phyloP scores from a whole-genome alignment of 2,113 vertebrate genomes.

The Donacobius atricapilla region DNA sequence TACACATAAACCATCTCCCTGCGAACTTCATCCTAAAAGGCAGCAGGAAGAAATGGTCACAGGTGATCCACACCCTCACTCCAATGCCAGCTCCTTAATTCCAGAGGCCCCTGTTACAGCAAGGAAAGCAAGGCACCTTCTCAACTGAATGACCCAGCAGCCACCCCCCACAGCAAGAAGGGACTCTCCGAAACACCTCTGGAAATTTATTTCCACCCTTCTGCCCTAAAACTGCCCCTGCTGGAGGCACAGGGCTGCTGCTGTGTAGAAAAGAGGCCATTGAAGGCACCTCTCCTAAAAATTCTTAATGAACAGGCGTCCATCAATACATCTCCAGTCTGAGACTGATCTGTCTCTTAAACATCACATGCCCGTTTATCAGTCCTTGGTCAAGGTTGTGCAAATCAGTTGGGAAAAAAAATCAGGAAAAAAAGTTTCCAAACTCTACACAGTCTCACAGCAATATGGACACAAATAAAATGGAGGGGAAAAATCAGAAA shows the following conservation, averaged over 20 bases:
- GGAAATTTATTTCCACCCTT: not conserved
- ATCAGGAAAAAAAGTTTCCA: fast-evolving
- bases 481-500: not conserved
- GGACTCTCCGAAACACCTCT: not conserved
- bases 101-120: not conserved
- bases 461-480: not conserved
- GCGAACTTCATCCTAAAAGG: constrained; percentile 73
- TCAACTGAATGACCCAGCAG: not conserved
- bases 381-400: not conserved
- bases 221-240: not conserved
- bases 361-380: not conserved
- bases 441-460: not conserved
- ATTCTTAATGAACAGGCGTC: not conserved
- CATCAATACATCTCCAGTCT: not conserved
- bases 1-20: constrained; percentile 82
- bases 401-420: not conserved
- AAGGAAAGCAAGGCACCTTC: not conserved
- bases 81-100: not conserved
- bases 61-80: not conserved
- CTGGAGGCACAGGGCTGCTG: not conserved
- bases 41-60: not conserved
- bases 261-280: not conserved
- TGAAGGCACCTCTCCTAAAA: not conserved
- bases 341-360: not conserved
- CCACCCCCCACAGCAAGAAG: not conserved